These are phyloP conservation scores for Apamea monoglypha DNA, from an alignment of 2,888 invertebrate genomes.

Conservation along the genomic window DNA sequence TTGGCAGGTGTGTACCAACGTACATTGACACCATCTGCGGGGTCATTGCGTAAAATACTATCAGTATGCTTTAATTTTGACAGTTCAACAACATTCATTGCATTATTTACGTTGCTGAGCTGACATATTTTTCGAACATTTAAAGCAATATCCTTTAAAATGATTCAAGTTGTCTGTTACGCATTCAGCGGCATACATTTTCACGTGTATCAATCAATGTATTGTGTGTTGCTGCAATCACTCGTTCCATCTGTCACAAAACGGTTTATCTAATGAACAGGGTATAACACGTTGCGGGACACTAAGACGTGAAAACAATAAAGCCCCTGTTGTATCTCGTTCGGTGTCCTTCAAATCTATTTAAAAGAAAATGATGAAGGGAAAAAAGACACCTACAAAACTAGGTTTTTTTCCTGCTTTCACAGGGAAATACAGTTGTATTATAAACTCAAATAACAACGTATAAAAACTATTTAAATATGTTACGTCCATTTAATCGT, in stretches of 20 bases:
- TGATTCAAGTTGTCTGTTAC: background rate
- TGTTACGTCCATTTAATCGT: constrained; percentile 15
- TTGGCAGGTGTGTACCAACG: background rate
- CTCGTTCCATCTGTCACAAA: too few species aligned
- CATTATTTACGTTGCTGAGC: background rate
- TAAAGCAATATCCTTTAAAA: background rate
- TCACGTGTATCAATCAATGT: too few species aligned
- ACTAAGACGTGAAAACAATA: background rate
- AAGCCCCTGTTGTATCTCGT: background rate
- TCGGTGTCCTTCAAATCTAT: background rate
- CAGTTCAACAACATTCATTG: background rate
- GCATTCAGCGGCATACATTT: too few species aligned
- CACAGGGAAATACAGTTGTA: background rate
- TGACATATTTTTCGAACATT: background rate
- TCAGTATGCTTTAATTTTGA: background rate
- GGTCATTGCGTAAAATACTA: background rate
- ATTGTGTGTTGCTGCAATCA: too few species aligned
- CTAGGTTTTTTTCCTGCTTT: background rate
- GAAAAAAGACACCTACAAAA: too few species aligned
- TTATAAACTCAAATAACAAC: background rate
- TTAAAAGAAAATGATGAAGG: background rate
- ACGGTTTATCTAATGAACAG: background rate
- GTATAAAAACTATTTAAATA: constrained; percentile 18
- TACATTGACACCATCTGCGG: background rate
- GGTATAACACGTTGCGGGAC: background rate